These are phyloP conservation scores for Sternotherus odoratus DNA, from an alignment of 2,797 vertebrate species.

Conservation along the genomic window DNA sequence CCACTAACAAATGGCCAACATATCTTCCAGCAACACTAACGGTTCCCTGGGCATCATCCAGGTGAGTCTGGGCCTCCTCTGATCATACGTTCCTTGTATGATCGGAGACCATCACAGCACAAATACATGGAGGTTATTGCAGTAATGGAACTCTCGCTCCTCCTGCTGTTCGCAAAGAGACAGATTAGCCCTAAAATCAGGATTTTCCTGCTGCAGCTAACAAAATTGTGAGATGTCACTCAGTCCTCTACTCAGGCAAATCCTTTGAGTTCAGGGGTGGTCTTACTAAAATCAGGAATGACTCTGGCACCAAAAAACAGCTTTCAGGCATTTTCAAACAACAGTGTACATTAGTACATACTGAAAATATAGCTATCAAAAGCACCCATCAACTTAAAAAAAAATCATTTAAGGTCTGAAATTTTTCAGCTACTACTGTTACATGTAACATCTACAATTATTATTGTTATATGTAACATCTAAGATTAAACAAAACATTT, in stretches of 20 bases:
- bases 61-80: not conserved
- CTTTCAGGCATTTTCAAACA: not conserved
- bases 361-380: not conserved
- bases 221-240: not conserved
- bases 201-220: not conserved
- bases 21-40: not conserved
- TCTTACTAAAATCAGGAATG: not conserved
- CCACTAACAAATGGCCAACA: not conserved
- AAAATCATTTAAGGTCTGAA: not conserved
- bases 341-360: not conserved
- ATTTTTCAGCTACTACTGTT: not conserved
- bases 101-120: not conserved
- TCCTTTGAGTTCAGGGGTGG: not conserved
- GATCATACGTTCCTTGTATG: not conserved
- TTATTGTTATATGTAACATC: not conserved
- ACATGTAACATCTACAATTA: not conserved
- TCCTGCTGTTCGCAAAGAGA: not conserved
- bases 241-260: not conserved
- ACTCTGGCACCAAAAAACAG: not conserved
- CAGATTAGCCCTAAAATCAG: too few species aligned
- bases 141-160: not conserved
- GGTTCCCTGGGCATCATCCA: not conserved
- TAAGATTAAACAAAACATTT: not conserved
- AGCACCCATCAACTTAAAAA: not conserved
- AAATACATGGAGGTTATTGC: not conserved